phyloP scores from a whole-genome alignment of 2,113 vertebrate species.

The Vulpes lagopus region DNA sequence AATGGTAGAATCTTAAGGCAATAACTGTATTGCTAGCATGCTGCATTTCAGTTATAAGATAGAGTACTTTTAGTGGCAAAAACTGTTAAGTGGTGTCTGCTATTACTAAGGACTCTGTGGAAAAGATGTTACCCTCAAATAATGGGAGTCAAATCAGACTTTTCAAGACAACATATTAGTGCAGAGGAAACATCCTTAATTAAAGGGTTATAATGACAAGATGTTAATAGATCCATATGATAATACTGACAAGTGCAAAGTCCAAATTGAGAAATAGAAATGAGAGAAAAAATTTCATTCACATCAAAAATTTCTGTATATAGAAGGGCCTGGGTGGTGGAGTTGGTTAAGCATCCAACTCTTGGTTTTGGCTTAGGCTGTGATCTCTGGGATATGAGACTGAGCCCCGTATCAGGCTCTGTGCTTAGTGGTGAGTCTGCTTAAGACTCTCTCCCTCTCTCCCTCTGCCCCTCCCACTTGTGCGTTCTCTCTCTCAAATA shows the following conservation, averaged over 20 bases:
- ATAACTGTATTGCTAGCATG: slow-evolving; percentile 42
- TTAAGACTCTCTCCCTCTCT: background rate
- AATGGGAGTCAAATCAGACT: background rate
- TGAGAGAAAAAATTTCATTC: background rate
- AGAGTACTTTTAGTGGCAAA: background rate
- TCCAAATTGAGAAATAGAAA: background rate
- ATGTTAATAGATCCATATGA: background rate
- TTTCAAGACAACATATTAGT: background rate
- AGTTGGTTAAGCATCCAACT: background rate
- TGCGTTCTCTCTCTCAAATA: background rate
- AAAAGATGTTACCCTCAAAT: background rate
- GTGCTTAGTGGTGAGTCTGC: background rate
- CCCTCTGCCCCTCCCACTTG: background rate
- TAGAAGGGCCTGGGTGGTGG: background rate
- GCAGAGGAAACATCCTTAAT: slow-evolving; percentile 18
- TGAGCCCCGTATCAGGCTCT: background rate
- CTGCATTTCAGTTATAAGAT: slow-evolving; percentile 46
- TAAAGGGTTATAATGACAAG: background rate
- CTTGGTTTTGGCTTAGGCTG: background rate
- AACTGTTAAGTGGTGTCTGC: background rate
- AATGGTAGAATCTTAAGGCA: slow-evolving; percentile 8
- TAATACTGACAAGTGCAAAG: slow-evolving; percentile 35
- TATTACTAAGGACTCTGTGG: slow-evolving; percentile 7
- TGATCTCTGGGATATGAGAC: background rate
- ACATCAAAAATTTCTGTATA: background rate